Percentiles rank a stretch among this genome's conserved stretches.
phyloP scores from a whole-genome alignment of 2,888 invertebrate genomes.

The Acanthosepion esculentum region DNA sequence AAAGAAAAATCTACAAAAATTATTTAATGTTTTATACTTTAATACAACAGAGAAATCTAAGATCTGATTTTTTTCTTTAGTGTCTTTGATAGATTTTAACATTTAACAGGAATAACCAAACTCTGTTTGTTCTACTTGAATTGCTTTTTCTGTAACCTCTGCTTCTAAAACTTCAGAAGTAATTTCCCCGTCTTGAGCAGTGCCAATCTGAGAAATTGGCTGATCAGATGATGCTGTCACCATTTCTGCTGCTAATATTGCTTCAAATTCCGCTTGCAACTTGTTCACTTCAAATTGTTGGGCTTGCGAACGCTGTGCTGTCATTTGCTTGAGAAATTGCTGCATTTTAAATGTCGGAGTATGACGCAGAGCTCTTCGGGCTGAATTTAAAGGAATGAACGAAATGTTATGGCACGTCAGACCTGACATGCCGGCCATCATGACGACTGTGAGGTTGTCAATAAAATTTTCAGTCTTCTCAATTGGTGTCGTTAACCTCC shows the following conservation, averaged over 20 bases:
- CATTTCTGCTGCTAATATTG: not conserved
- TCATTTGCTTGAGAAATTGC: conserved; percentile 67
- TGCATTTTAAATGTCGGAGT: conserved; percentile 72
- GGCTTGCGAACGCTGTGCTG: conserved; percentile 64
- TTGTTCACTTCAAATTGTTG: conserved; percentile 67
- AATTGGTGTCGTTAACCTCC: not conserved
- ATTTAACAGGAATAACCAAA: not conserved
- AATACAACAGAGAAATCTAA: no score
- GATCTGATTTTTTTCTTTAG: no score
- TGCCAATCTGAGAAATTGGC: not conserved
- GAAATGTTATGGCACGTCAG: not conserved
- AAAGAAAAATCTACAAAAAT: no score
- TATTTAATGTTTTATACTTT: no score
- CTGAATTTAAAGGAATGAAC: conserved; percentile 63
- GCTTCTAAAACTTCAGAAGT: not conserved
- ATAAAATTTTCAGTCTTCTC: not conserved
- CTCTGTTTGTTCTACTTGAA: not conserved
- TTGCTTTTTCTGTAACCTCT: not conserved
- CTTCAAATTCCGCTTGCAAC: conserved; percentile 56
- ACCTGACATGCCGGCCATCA: not conserved
- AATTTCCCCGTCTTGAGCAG: not conserved
- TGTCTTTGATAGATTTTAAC: no score
- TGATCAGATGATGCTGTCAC: not conserved
- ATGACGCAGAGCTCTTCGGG: conserved; percentile 67
- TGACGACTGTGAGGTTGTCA: not conserved